Evolutionary conservation across 35 echinoderm and acorn worm species (phyloP).

Genomic region (Eucidaris tribuloides): DNA sequence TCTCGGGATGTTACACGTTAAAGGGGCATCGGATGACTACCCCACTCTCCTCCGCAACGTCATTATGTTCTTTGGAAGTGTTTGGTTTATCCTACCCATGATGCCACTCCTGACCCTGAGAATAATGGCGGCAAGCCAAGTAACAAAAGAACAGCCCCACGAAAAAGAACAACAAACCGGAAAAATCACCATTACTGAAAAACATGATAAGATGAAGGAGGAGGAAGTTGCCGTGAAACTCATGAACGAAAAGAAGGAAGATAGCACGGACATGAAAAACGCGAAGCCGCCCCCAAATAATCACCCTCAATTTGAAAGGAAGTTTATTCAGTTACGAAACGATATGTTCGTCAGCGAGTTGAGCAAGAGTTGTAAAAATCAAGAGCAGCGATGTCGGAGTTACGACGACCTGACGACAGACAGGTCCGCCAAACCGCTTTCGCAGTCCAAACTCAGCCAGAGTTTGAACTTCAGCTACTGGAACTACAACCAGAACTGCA

Average conservation of each 20-base stretch:
- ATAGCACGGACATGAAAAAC: background rate
- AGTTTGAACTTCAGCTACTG: constrained; percentile 19
- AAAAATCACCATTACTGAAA: too few relatives aligned
- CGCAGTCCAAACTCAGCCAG: constrained; percentile 7
- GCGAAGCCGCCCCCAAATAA: background rate
- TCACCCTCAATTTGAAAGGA: constrained; percentile 7
- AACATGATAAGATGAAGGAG: too few relatives aligned
- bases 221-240: background rate
- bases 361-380: background rate
- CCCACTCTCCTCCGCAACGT: constrained; percentile 27
- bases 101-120: constrained; percentile 60
- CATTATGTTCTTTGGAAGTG: constrained; percentile 55
- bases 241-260: background rate
- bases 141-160: background rate
- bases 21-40: background rate
- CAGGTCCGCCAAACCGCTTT: background rate
- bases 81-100: constrained; percentile 67
- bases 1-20: constrained; percentile 48
- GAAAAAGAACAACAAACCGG: background rate
- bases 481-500: constrained; percentile 13
- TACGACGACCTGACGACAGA: background rate
- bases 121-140: constrained; percentile 35
- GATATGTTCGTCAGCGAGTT: constrained; percentile 20
- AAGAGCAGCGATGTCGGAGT: background rate
- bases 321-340: constrained; percentile 7